phyloP scores from a whole-genome alignment of 2,797 vertebrate genomes.

The Spinus pinus region DNA sequence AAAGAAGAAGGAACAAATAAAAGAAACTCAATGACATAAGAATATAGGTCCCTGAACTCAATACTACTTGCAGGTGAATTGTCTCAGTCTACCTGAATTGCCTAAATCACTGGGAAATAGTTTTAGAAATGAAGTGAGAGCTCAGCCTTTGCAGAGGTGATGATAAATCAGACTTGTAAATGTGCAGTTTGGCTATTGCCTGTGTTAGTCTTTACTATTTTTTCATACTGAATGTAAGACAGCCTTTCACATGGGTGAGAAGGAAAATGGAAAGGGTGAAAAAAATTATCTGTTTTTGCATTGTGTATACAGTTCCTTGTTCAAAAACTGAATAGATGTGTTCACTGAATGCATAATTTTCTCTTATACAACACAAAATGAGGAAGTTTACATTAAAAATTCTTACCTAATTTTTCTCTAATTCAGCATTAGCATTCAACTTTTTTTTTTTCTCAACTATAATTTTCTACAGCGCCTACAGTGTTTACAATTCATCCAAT shows the following conservation, averaged over 20 bases:
- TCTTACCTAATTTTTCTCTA: neutral
- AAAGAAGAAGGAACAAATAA: neutral
- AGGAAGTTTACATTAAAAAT: neutral
- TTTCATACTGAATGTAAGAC: neutral
- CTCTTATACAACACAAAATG: neutral
- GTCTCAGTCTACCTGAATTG: neutral
- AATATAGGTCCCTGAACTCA: neutral
- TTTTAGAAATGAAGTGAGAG: neutral
- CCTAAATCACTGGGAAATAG: neutral
- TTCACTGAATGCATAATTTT: neutral
- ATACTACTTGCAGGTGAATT: neutral
- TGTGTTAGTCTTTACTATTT: neutral
- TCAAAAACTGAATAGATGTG: neutral
- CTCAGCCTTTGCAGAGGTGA: neutral
- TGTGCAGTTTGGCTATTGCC: neutral
- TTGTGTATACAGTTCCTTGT: neutral
- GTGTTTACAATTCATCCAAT: neutral
- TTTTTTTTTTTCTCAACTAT: neutral
- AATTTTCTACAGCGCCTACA: neutral
- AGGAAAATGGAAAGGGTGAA: neutral
- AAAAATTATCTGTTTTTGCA: neutral
- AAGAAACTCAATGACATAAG: neutral
- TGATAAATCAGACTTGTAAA: constrained; percentile 17
- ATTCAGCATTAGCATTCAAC: neutral
- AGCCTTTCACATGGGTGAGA: neutral